Base-by-base conservation (phyloP, 2,797 vertebrate species). In the Brachymystax lenok region DNA sequence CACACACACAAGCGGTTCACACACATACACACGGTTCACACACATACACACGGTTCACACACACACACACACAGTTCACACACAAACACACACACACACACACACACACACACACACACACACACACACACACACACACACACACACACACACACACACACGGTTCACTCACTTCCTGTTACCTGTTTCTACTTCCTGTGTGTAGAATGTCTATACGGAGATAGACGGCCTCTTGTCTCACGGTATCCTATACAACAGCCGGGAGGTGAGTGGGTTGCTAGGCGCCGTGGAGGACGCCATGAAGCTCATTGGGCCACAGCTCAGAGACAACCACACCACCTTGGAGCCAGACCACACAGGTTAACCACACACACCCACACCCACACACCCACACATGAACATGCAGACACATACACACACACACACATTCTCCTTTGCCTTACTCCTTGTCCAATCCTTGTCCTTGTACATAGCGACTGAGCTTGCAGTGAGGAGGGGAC, bases 291-390 rank as follows among this genome's bases (percentile, higher is more conserved):
- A 94, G 69, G 69, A 88, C 2, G 84, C 87, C 0, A 82, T 93
- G 35, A 82, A 74, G 82, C 63, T 92, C 46, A 90, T 94, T 1
- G 92, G 88, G 0, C 92, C 91, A 21, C 93, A 91, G 80, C 90
- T 94, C 35, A 90, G 78, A 75, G 0, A 3, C 6, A 81, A 78
- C 21, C 8, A 0, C n/a, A 92, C 82, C 67, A 87, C 30, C 79
- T 75, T 87, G 3, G 80, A 74, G 2, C 89, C 85, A 52, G n/a
- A 4, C 0, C 71, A 89, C 79, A 89, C 78, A 54, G 92, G 93
- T 69, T 24, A 21, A 46, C 52, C 40, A 70, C 40, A 24, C 40
- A 40, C 35, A 40, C 35, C 3, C 35, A 71, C 52, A 76, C 28
- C 40, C n/a, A 59, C 27, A 76, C 52, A 69, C 50, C 40, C 61